Base-by-base conservation (phyloP, 2,797 vertebrate species). In the Acrossocheilus fasciatus region DNA sequence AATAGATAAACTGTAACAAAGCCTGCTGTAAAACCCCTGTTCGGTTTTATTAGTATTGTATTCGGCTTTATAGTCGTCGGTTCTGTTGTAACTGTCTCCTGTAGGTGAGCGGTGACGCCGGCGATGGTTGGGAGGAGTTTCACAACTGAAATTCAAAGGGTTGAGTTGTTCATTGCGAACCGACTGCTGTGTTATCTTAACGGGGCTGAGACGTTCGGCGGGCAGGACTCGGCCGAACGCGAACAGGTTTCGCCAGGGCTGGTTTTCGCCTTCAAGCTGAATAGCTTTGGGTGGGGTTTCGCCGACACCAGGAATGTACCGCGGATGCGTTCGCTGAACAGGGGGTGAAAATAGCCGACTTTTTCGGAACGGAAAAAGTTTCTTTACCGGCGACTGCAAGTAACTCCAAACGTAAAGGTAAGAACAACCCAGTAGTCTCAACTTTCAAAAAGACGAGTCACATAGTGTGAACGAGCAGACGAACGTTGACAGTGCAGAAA, bases 181-280 rank as follows among this genome's bases (percentile, higher is more conserved):
- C 72, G 83, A 90, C 76, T 66, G 70, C 43, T 77, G 86, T 83
- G 77, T 76, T 88, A 62, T 82, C 75, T 83, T 70, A 50, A 45
- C 85, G 57, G 75, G 54, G 75, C 75, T 4, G 43, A 85, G 70
- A 88, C 86, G 54, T 7, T 62, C 83, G 82, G 26, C 87, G 72
- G 83, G 84, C 87, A 84, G 77, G 50, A 84, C 84, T 88, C 64
- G 76, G 88, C 86, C 76, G 83, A 87, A 45, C 79, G 84, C 88
- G 50, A 87, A 88, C 90, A 90, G 89, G 90, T 91, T 89, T 88
- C 50, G 83, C 89, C 85, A 84, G 88, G 85, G 86, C 87, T 89
- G 83, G 43, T 86, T 87, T 87, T 87, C 82, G 85, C 90, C 85
- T 89, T 84, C 4, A 23, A 86, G 85, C 83, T 85, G 69, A 88